Conservation (phyloP, 2,797 vertebrate species). For the Hephaestus fuliginosus region DNA sequence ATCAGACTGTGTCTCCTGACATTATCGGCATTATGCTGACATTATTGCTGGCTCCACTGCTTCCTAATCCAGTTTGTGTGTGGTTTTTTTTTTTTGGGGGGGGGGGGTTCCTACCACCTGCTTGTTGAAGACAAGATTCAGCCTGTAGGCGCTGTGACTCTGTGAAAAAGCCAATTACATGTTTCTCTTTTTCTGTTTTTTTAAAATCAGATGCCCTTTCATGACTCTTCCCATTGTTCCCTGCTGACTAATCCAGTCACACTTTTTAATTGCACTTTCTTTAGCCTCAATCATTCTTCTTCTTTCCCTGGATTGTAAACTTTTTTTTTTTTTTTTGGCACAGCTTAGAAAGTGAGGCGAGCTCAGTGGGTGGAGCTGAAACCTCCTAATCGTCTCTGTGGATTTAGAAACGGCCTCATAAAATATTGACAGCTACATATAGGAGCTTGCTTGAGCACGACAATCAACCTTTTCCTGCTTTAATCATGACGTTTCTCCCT, state of each 20-base stretch:
- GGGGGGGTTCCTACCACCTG: constrained; percentile 30
- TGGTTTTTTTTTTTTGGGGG: constrained; percentile 5
- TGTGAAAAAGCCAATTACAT: constrained; percentile 49
- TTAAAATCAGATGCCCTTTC: constrained; percentile 66
- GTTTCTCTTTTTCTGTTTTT: constrained; percentile 25
- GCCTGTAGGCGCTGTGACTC: constrained; percentile 33
- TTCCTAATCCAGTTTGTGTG: constrained; percentile 48
- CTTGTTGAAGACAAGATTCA: constrained; percentile 44
- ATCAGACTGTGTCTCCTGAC: constrained; percentile 57
- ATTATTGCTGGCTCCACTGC: constrained; percentile 58
- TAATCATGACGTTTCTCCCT: constrained; percentile 21
- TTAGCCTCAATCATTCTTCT: constrained; percentile 35
- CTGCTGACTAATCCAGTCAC: constrained; percentile 64
- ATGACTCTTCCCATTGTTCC: constrained; percentile 54
- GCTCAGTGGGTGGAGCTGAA: constrained; percentile 22
- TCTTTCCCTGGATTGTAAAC: constrained; percentile 14
- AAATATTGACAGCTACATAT: constrained; percentile 59
- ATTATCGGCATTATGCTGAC: constrained; percentile 55
- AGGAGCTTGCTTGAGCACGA: constrained; percentile 11
- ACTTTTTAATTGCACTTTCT: constrained; percentile 61
- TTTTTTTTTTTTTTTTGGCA: constrained; percentile 19
- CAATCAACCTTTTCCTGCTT: constrained; percentile 39
- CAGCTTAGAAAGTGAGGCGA: constrained; percentile 14
- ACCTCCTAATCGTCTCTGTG: constrained; percentile 45
- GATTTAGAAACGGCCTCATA: constrained; percentile 45